A percentile compares a stretch with the other conserved stretches of the same genome.
Evolutionary conservation across 2,797 vertebrate genomes (phyloP).

Genomic region (Rhabdomys pumilio): DNA sequence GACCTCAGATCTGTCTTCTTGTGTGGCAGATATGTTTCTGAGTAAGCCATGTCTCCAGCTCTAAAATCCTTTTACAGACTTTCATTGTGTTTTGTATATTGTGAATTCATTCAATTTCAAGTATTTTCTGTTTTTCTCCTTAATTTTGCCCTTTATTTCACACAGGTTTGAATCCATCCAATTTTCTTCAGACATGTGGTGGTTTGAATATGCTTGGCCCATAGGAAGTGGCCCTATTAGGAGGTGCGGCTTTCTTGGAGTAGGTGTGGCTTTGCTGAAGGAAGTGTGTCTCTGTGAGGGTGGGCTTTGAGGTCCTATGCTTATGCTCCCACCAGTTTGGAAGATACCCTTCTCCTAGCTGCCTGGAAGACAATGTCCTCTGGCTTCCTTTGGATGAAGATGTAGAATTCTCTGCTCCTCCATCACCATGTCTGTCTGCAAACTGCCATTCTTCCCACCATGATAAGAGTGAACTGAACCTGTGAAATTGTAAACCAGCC

Average conservation of each 20-base stretch:
- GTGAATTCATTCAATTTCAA: neutral
- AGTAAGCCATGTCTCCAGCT: neutral
- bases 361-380: neutral
- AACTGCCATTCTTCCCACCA: neutral
- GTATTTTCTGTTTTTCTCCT: neutral
- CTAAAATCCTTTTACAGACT: neutral
- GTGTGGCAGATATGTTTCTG: neutral
- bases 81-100: neutral
- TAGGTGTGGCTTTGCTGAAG: too few species aligned
- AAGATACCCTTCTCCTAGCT: neutral
- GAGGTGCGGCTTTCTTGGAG: too few species aligned
- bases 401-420: neutral
- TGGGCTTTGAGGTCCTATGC: too few species aligned
- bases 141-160: neutral
- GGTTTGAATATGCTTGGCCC: too few species aligned
- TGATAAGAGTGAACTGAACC: neutral
- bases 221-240: too few species aligned
- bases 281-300: too few species aligned
- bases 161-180: neutral
- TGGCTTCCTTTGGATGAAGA: neutral
- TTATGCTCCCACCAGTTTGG: neutral
- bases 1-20: too few species aligned
- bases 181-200: neutral
- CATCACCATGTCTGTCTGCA: neutral
- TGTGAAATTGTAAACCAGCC: neutral